Evolutionary conservation across 1,140 invertebrate genomes (phyloP), one percentile per base, ranked within the genome.

Genomic region (Drusus annulatus): DNA sequence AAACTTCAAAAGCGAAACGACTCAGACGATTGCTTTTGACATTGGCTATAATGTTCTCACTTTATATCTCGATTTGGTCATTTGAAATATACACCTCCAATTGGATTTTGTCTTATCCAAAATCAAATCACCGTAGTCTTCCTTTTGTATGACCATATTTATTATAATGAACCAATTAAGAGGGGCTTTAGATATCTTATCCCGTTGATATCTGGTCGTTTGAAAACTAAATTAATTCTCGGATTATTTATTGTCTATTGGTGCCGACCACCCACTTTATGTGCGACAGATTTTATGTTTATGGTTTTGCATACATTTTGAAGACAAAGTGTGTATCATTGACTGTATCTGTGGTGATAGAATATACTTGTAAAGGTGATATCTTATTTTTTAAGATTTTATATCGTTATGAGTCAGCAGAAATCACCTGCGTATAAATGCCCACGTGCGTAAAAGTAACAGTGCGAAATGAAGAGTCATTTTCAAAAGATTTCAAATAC

Each of bases 21-120:
- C 56, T 13, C 1, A 8, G 7, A 6, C 62, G 16, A 63, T 63
- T 63, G 62, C 21, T 28, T 21, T 21, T 28, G 62, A 63, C 25
- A 25, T 63, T 50, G 17, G 36, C 65, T 6, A 69, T 69, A 69
- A 69, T 19, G 36, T 45, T 17, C 17, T 17, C 7, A 45, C 65
- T 69, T 69, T 69, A 69, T 69, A n/a, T 0, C 17, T 19, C 65
- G 28, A 50, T 69, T 68, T 45, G 31, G 36, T 50, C 16, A 69
- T 17, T 17, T 69, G 28, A 69, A 69, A 69, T 69, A 69, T 69
- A 13, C 45, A 45, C 36, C 45, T 69, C 16, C 13, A 50, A 8
- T 63, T 69, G n/a, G 16, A 69, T 23, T 69, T 69, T 51, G 36
- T 69, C 65, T 69, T 69, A 69, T 69, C 65, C 65, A 17, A 21